Base-by-base conservation (phyloP, 2,888 invertebrate species). In the Platycnemis pennipes region DNA sequence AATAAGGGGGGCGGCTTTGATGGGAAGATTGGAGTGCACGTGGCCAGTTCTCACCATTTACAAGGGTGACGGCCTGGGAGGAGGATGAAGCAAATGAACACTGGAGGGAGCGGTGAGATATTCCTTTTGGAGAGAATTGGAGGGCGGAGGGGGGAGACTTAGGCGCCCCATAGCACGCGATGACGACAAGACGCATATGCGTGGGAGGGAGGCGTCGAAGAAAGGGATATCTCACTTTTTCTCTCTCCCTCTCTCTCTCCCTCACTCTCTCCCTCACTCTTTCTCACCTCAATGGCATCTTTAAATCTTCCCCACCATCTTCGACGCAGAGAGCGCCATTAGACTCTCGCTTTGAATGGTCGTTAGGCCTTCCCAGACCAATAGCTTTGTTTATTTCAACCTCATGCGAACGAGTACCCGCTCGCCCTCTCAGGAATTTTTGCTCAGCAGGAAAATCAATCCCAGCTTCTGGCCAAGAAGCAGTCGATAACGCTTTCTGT, bases 21-120 rank as follows among this genome's bases (percentile, higher is more conserved):
- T 5, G 63, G 89, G 89, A 44, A 19, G 46, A 37, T 16, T 37
- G 44, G 42, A 56, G 42, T 69, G 69, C 91, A 91, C 91, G 69
- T 91, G 91, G 42, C 91, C 91, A 91, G 91, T 91, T 91, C 91
- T 91, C 91, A 91, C 91, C 91, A 91, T 91, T 91, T 91, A 44
- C 69, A 53, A 56, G 56, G 56, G 53, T 26, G 37, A 37, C 37
- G 56, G 56, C 53, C 37, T 44, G 63, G 69, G 91, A n/a, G 63
- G 4, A 26, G 88, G 37, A 37, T 8, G 88, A 37, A 37, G 88
- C 13, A 8, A 53, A 89, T 22, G 88, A 37, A 89, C 46, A 49
- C 11, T 46, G 89, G 22, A 26, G 26, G 56, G 42, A 42, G 22
- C 22, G 56, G 56, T 4, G 56, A 22, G 42, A 22, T 89, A 45